Conservation (phyloP, 2,888 invertebrate genomes). For the Lacanobia oleracea region DNA sequence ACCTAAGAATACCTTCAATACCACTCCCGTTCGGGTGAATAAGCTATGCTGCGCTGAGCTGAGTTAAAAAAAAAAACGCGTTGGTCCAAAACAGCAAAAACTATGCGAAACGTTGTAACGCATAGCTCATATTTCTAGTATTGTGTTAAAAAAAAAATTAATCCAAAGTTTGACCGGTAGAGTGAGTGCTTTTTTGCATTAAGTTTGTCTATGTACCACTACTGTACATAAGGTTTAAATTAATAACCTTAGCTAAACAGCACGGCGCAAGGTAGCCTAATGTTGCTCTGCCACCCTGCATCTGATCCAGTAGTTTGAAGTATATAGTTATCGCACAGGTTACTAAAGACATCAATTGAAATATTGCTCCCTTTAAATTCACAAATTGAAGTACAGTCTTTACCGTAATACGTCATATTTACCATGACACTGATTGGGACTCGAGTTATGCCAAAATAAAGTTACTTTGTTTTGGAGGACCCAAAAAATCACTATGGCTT, state of each 20-base stretch:
- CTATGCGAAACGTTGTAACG: neutral
- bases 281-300: neutral
- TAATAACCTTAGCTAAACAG: neutral
- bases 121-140: neutral
- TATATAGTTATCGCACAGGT: slow-evolving; percentile 36
- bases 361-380: neutral
- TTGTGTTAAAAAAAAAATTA: too few species aligned
- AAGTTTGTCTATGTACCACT: too few species aligned
- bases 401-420: neutral
- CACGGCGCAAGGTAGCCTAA: neutral
- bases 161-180: too few species aligned
- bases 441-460: neutral
- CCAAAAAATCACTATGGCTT: too few species aligned
- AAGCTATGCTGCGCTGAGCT: neutral
- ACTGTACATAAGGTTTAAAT: too few species aligned
- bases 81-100: neutral
- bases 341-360: slow-evolving; percentile 44
- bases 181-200: too few species aligned
- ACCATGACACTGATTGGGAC: neutral
- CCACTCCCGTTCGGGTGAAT: neutral
- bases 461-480: too few species aligned
- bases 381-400: neutral
- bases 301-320: slow-evolving; percentile 20
- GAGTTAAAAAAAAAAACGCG: neutral
- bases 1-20: neutral